phyloP scores from a whole-genome alignment of 2,113 vertebrate species.

The Pygathrix nemaeus region DNA sequence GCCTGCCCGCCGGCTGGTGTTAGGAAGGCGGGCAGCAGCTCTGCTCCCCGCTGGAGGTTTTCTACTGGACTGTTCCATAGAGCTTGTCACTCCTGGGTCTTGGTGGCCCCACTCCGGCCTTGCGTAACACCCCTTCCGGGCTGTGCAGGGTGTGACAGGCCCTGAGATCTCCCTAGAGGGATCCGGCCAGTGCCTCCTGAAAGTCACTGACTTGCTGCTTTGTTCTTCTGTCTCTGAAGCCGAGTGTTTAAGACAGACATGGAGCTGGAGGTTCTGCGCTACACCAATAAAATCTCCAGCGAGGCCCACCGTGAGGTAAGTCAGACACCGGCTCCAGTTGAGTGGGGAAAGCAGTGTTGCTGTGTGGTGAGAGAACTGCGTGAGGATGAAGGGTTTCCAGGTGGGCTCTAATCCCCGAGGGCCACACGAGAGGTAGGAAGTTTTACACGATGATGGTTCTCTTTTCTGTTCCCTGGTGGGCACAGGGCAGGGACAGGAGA shows the following conservation, averaged over 20 bases:
- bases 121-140: not conserved
- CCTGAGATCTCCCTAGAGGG: not conserved
- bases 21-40: not conserved
- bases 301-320: conserved; percentile 97
- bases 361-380: rapidly evolving
- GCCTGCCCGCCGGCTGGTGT: rapidly evolving
- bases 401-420: rapidly evolving
- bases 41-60: rapidly evolving
- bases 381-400: rapidly evolving
- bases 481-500: not conserved
- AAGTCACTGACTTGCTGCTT: conserved; percentile 38
- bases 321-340: conserved; percentile 24
- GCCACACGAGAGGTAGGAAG: not conserved
- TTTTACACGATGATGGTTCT: not conserved
- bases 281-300: conserved; percentile 97
- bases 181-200: no score
- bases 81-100: not conserved
- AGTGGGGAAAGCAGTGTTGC: conserved; percentile 60
- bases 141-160: not conserved
- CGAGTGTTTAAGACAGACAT: conserved; percentile 96
- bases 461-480: not conserved
- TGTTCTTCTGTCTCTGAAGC: conserved; percentile 82
- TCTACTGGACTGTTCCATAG: not conserved
- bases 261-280: conserved; percentile 97
- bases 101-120: not conserved